phyloP scores from a whole-genome alignment of 2,888 invertebrate genomes.

The Mystacides longicornis region DNA sequence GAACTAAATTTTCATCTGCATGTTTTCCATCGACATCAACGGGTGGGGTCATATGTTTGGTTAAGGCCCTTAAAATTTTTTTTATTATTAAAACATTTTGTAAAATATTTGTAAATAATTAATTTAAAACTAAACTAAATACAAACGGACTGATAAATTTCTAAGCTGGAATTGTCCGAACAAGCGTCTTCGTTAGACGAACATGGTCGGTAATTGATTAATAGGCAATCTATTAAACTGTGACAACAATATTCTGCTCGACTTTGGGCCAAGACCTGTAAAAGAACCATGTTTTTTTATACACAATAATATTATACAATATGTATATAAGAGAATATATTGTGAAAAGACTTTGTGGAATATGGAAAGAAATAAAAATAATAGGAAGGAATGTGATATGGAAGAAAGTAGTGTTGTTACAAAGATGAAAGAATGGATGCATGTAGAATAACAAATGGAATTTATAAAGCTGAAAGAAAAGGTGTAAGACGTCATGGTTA shows the following conservation, averaged over 20 bases:
- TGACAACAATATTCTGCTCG: conserved; percentile 64
- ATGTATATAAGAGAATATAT: too few relatives aligned
- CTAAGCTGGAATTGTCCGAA: conserved; percentile 60
- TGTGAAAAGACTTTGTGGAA: too few relatives aligned
- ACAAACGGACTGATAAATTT: conserved; percentile 58
- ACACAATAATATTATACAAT: conserved; percentile 4
- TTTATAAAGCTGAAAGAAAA: too few relatives aligned
- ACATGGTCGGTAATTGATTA: conserved; percentile 57
- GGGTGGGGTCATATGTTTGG: conserved; percentile 62
- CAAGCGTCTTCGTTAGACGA: conserved; percentile 46
- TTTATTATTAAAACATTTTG: background rate
- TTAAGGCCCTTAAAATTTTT: conserved; percentile 49
- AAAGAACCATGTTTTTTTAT: conserved; percentile 10
- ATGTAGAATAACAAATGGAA: too few relatives aligned
- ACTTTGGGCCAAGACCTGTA: conserved; percentile 54
- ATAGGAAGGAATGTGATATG: too few relatives aligned
- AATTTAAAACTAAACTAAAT: background rate
- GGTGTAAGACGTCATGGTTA: too few relatives aligned
- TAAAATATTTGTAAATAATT: background rate
- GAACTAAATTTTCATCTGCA: conserved; percentile 38
- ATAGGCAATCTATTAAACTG: conserved; percentile 60
- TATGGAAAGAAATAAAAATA: too few relatives aligned
- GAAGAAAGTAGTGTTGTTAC: too few relatives aligned
- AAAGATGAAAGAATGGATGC: too few relatives aligned
- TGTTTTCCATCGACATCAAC: conserved; percentile 40